Evolutionary conservation across 2,113 vertebrate species (phyloP), one percentile per base, ranked within the genome.

Genomic region (Gallinago media): DNA sequence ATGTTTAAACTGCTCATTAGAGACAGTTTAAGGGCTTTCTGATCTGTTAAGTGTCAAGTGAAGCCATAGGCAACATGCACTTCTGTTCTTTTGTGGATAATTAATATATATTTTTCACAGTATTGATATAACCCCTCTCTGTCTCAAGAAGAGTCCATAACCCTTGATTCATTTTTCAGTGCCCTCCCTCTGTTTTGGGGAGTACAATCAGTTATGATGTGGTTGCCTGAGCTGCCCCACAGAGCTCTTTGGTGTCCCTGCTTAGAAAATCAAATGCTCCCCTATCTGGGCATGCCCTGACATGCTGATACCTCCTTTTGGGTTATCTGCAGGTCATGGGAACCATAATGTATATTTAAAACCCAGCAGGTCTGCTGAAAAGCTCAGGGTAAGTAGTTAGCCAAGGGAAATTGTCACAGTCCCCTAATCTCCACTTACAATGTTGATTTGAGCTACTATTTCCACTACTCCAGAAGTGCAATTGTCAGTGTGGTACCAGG

Each of bases 261-360:
- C 34, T 86, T 74, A 56, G 38, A 32, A 87, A 83, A 63, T n/a
- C 36, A 77, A 72, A 87, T 68, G 26, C 61, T 84, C 40, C 68
- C 67, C 85, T 58, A 50, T 88, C 89, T 58, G 74, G 66, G 40
- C 56, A 50, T 56, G 36, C 55, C 73, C 92, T 91, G 73, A 91
- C 55, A 59, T 12, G 59, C 76, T 88, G 88, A 75, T 36, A 5
- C 80, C 86, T 97, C 50, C 36, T 74, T 40, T 67, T 71, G 97
- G 95, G 95, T 97, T 96, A 97, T 97, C 97, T 73, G 88, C 22
- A 80, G 97, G 94, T 92, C 95, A 12, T 96, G 96, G 94, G 97
- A 97, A 94, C 77, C 84, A 71, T 63, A 15, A 80, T 0, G n/a
- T 66, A 31, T 96, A 38, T 92, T 95, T 80, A 73, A 67, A 92